Evolutionary conservation across 1,140 invertebrate genomes (phyloP), one percentile per base, ranked within the genome.

Genomic region (Hylyphantes graminicola): DNA sequence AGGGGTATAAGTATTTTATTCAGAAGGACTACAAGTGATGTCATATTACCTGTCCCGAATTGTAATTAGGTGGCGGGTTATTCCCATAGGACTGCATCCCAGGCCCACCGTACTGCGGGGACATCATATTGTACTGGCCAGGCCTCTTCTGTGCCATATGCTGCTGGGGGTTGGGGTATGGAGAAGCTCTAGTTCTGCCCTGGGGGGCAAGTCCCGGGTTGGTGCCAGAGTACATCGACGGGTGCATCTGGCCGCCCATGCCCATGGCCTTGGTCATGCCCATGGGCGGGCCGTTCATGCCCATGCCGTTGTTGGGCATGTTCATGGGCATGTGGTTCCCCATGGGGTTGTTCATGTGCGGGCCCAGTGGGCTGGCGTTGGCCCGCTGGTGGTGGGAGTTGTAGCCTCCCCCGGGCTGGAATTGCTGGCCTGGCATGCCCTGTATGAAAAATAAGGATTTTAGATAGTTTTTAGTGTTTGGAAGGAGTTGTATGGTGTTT

Each of bases 181-280:
- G 95, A 51, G 94, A 91, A 89, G 95, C 91, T 87, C 95, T 91
- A 86, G 94, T 92, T 68, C 91, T 91, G 21, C 61, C 61, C 67
- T 77, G 85, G 19, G 61, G 65, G 68, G 70, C 70, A 57, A 73
- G 73, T 53, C 67, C 74, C 21, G 75, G 73, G 21, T 50, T 79
- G 21, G 59, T 68, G 63, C 72, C 73, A 68, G 78, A 67, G 53
- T 79, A 79, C 75, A 82, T 64, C 79, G 91, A 87, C 61, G 87
- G 85, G 53, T 83, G 72, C 11, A 75, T 57, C 48, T 68, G 64
- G 21, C 57, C 68, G 10, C 79, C 53, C 80, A 86, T 74, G 35
- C 72, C 65, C 80, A 87, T 83, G 21, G 70, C 50, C 67, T 78
- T 78, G 51, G 78, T 86, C 80, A 85, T 86, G 75, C 78, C 85